Percentiles rank a stretch among this genome's conserved stretches.
These are phyloP conservation scores for Zaprionus lineosus DNA, from an alignment of 2,888 invertebrate species.

Conservation along the genomic window DNA sequence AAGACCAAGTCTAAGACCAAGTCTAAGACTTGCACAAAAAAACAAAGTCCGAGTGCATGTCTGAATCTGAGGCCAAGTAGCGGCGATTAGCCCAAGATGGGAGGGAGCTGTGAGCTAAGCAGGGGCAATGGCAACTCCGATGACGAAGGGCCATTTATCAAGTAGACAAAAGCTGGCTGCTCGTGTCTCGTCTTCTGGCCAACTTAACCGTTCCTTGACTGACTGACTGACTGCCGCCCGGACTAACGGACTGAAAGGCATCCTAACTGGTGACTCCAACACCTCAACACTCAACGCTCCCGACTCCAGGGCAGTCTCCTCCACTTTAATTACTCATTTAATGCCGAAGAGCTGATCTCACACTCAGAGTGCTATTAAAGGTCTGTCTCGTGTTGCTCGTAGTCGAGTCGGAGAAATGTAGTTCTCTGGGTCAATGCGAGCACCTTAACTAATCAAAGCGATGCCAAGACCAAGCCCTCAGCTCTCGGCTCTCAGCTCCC, in stretches of 20 bases:
- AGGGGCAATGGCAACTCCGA: slow-evolving; percentile 36
- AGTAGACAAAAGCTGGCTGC: slow-evolving; percentile 51
- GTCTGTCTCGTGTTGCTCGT: slow-evolving; percentile 23
- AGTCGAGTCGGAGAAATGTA: slow-evolving; percentile 52
- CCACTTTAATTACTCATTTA: slow-evolving; percentile 67
- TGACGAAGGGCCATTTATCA: slow-evolving; percentile 70
- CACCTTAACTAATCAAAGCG: slow-evolving; percentile 69
- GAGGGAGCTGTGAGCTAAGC: slow-evolving; percentile 2
- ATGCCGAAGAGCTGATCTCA: slow-evolving; percentile 42
- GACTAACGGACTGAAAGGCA: slow-evolving; percentile 25
- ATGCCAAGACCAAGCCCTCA: slow-evolving; percentile 30
- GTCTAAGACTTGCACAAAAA: no score
- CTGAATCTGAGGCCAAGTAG: slow-evolving; percentile 48
- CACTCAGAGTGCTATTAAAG: slow-evolving; percentile 41
- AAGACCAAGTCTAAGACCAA: slow-evolving; percentile 1
- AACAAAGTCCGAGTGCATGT: slow-evolving; percentile 11
- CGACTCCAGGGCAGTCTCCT: slow-evolving; percentile 24
- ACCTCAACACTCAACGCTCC: slow-evolving; percentile 10
- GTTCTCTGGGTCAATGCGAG: slow-evolving; percentile 75
- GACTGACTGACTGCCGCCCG: slow-evolving; percentile 28
- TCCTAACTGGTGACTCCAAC: slow-evolving; percentile 41
- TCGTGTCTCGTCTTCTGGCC: slow-evolving; percentile 64
- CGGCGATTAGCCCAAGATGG: slow-evolving; percentile 61
- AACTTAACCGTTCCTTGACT: slow-evolving; percentile 60
- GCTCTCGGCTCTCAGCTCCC: slow-evolving; percentile 5